Conservation (phyloP, 2,888 invertebrate genomes). For the Tricholauxania praeusta region DNA sequence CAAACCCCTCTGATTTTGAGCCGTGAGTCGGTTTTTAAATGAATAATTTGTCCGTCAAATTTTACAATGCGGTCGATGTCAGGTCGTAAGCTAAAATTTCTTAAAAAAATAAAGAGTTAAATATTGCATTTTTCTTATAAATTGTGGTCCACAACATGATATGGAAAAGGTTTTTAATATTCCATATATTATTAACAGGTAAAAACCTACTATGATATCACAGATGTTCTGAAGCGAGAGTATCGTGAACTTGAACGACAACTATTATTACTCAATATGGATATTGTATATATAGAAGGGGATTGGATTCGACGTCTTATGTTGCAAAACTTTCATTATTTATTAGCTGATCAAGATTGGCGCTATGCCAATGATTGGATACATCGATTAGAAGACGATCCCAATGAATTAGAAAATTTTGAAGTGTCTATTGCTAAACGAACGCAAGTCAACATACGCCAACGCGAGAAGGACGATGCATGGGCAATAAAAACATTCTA, state of each 20-base stretch:
- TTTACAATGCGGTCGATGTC: background rate
- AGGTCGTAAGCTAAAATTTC: background rate
- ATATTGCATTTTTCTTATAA: background rate
- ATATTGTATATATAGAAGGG: slow-evolving; percentile 65
- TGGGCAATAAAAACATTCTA: slow-evolving; percentile 65
- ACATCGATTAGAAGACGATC: slow-evolving; percentile 51
- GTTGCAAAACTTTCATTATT: slow-evolving; percentile 66
- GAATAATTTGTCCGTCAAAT: background rate
- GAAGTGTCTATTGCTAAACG: slow-evolving; percentile 62
- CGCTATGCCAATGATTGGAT: slow-evolving; percentile 65
- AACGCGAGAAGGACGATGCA: slow-evolving; percentile 63
- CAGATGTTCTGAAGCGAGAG: slow-evolving; percentile 58
- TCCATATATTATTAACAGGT: slow-evolving; percentile 43
- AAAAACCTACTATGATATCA: slow-evolving; percentile 61
- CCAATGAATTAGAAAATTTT: slow-evolving; percentile 59
- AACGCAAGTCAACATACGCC: slow-evolving; percentile 57
- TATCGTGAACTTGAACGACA: slow-evolving; percentile 54
- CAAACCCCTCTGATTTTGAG: too few species aligned
- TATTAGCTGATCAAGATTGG: slow-evolving; percentile 65
- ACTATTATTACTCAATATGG: slow-evolving; percentile 61
- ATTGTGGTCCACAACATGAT: background rate
- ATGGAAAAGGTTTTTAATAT: background rate
- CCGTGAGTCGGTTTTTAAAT: too few species aligned
- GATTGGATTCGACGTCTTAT: slow-evolving; percentile 64
- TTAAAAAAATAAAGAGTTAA: background rate